Evolutionary conservation across 2,888 invertebrate species (phyloP).

Genomic region (Plemyria rubiginata): DNA sequence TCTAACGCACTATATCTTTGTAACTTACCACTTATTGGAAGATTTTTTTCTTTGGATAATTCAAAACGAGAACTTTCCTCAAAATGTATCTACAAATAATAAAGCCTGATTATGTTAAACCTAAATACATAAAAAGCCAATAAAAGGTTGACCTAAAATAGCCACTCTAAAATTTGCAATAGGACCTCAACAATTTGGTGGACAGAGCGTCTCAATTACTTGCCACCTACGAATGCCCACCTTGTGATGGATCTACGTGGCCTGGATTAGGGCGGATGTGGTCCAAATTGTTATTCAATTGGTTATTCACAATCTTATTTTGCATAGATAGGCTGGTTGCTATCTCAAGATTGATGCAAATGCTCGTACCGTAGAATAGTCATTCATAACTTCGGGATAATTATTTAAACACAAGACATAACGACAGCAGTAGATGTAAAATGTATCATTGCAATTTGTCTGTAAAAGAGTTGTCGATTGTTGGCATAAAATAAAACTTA

Average conservation of each 20-base stretch:
- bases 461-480: no score
- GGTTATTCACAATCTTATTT: conserved; percentile 48
- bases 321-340: conserved; percentile 3
- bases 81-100: no score
- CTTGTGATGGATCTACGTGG: conserved; percentile 64
- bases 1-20: no score
- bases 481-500: no score
- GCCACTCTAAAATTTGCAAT: neutral
- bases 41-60: no score
- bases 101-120: no score
- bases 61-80: no score
- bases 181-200: neutral
- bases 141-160: neutral
- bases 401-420: no score
- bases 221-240: conserved; percentile 21
- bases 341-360: neutral
- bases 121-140: no score
- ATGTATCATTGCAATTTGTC: no score
- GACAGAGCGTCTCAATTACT: conserved; percentile 23
- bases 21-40: no score
- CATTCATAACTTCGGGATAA: neutral
- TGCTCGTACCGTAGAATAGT: neutral
- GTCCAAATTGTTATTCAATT: conserved; percentile 48
- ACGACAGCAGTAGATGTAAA: no score
- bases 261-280: conserved; percentile 63